phyloP scores from a whole-genome alignment of 2,113 vertebrate genomes.

The Lagenorhynchus albirostris region DNA sequence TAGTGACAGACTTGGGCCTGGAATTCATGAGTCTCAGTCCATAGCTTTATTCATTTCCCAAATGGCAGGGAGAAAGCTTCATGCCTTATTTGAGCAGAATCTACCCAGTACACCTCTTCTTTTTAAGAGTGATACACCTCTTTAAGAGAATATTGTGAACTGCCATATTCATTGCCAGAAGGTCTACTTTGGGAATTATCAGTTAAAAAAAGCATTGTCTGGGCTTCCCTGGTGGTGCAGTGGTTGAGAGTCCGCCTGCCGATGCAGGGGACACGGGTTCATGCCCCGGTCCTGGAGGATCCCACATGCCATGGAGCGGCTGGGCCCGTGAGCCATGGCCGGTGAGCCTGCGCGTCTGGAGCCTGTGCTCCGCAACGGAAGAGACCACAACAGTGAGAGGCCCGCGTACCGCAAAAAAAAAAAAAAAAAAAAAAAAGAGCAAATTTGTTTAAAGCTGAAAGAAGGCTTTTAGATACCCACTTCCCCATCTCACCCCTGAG shows the following conservation, averaged over 20 bases:
- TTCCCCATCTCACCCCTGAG: too few relatives aligned
- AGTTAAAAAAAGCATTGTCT: conserved; percentile 5
- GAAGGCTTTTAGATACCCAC: background rate
- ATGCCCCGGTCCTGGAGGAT: too few relatives aligned
- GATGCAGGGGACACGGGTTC: too few relatives aligned
- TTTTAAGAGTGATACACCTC: background rate
- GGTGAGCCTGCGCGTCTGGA: too few relatives aligned
- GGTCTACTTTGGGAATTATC: background rate
- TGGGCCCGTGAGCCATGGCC: too few relatives aligned
- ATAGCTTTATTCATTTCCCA: background rate
- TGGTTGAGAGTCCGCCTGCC: too few relatives aligned
- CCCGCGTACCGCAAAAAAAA: too few relatives aligned
- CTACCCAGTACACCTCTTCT: background rate
- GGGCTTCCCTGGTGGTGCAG: too few relatives aligned
- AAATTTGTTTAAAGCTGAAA: background rate
- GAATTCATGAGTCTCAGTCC: background rate
- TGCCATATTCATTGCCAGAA: background rate
- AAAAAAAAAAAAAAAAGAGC: background rate
- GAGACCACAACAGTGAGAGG: too few relatives aligned
- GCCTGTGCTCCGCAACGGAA: too few relatives aligned
- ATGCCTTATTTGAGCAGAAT: background rate
- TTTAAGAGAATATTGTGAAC: background rate
- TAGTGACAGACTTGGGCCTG: background rate
- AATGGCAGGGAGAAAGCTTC: background rate
- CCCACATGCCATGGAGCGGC: too few relatives aligned